phyloP scores from a whole-genome alignment of 2,888 invertebrate species.

The Hanleya hanleyi region DNA sequence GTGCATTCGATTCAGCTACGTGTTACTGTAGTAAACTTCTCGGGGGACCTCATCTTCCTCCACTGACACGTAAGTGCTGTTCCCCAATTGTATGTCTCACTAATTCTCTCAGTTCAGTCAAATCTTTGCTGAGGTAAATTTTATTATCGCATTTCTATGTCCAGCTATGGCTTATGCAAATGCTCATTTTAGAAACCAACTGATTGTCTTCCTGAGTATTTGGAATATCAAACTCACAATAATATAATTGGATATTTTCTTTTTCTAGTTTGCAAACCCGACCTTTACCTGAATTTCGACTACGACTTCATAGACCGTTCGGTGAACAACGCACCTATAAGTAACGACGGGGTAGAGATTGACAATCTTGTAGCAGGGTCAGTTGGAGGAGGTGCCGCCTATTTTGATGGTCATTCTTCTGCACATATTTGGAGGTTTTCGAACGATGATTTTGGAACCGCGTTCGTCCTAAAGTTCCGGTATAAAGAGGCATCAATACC shows the following conservation, averaged over 20 bases:
- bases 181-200: too few relatives aligned
- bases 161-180: too few relatives aligned
- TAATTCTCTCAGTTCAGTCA: not conserved
- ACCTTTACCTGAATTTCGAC: slow-evolving; percentile 2
- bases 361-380: not conserved
- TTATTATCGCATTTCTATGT: too few relatives aligned
- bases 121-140: not conserved
- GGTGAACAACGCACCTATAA: too few relatives aligned
- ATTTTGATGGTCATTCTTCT: not conserved
- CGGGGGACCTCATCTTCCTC: too few relatives aligned
- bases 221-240: not conserved
- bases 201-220: not conserved
- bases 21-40: not conserved
- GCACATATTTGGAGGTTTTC: not conserved
- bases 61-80: too few relatives aligned
- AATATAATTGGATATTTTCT: not conserved
- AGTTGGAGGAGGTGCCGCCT: not conserved
- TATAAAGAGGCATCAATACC: not conserved
- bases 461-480: not conserved
- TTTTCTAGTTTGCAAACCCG: not conserved
- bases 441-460: not conserved
- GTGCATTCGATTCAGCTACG: not conserved
- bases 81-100: too few relatives aligned
- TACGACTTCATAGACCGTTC: not conserved
- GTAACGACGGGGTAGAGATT: not conserved